Evolutionary conservation across 1,140 invertebrate species (phyloP).

Genomic region (Ceratina japonica): DNA sequence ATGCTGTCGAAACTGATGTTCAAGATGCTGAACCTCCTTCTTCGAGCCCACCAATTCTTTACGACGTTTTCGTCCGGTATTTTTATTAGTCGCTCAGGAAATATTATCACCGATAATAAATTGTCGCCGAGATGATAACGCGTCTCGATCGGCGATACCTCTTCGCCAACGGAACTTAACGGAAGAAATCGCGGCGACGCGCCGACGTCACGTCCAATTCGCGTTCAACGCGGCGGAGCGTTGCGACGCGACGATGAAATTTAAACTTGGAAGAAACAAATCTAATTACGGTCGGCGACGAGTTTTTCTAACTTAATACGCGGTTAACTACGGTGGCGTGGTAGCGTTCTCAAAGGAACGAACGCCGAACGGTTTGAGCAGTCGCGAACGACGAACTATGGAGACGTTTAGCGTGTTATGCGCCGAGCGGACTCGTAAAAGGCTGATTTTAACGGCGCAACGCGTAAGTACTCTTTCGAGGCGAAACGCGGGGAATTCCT

Average conservation of each 20-base stretch:
- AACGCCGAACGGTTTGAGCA: background rate
- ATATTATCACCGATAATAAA: constrained; percentile 46
- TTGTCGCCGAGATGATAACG: constrained; percentile 40
- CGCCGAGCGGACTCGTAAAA: constrained; percentile 71
- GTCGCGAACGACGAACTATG: constrained; percentile 64
- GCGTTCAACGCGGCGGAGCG: too few relatives aligned
- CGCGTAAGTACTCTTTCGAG: constrained; percentile 39
- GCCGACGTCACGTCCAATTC: too few relatives aligned
- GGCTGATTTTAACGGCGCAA: constrained; percentile 73
- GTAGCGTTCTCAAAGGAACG: background rate
- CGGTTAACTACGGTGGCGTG: too few relatives aligned
- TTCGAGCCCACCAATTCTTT: constrained; percentile 37
- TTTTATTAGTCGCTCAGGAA: constrained; percentile 44
- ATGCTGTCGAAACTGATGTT: constrained; percentile 51
- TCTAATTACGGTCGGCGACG: too few relatives aligned
- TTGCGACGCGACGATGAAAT: too few relatives aligned
- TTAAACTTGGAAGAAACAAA: too few relatives aligned
- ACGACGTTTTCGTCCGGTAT: constrained; percentile 28
- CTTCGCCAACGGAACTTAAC: too few relatives aligned
- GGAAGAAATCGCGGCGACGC: too few relatives aligned
- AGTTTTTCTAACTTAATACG: too few relatives aligned
- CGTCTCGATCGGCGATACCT: constrained; percentile 7
- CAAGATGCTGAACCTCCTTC: constrained; percentile 17
- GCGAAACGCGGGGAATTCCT: background rate
- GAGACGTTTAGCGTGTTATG: constrained; percentile 76